These are phyloP conservation scores for Apaloderma vittatum DNA, from an alignment of 2,113 vertebrate species.

Conservation along the genomic window DNA sequence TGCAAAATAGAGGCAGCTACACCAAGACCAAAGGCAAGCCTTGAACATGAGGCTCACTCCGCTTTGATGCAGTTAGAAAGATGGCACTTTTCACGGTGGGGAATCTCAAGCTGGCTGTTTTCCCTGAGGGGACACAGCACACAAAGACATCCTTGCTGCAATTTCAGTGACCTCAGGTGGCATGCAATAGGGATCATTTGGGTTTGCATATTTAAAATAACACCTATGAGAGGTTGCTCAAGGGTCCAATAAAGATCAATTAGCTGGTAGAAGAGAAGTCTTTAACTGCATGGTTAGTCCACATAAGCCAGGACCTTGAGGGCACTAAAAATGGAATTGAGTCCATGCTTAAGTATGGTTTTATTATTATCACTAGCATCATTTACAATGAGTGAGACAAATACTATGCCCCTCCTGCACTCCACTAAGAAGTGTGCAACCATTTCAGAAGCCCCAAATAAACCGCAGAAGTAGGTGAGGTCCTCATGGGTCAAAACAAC, in stretches of 20 bases:
- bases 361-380: not conserved
- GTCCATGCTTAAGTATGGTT: not conserved
- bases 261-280: slow-evolving; percentile 15
- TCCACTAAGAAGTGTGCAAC: not conserved
- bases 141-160: not conserved
- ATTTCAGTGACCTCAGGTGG: slow-evolving; percentile 41
- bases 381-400: not conserved
- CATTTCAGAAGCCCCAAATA: not conserved
- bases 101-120: not conserved
- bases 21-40: not conserved
- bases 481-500: not conserved
- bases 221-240: slow-evolving; percentile 8
- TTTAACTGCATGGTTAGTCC: not conserved
- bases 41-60: not conserved
- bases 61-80: not conserved
- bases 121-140: not conserved
- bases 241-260: slow-evolving; percentile 24
- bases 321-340: not conserved
- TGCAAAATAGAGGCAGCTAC: not conserved
- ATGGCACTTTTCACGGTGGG: not conserved
- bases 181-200: not conserved
- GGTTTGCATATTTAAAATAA: not conserved
- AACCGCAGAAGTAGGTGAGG: not conserved
- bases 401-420: not conserved
- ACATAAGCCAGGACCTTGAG: not conserved